phyloP scores from a whole-genome alignment of 1,140 invertebrate genomes.

The Delia radicum region DNA sequence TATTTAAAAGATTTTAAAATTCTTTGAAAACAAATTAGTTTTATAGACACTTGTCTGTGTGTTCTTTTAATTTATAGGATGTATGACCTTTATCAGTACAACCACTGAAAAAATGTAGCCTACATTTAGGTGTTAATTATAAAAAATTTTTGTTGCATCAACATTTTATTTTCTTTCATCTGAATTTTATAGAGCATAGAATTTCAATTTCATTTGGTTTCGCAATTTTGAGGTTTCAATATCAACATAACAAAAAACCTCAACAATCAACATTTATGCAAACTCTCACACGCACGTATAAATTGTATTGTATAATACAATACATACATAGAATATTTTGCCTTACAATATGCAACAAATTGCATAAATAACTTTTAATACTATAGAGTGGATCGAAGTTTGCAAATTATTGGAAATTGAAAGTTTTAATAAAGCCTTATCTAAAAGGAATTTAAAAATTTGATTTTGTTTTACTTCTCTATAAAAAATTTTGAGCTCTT shows the following conservation, averaged over 20 bases:
- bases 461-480: too few relatives aligned
- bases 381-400: neutral
- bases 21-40: too few relatives aligned
- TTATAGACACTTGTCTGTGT: too few relatives aligned
- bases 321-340: neutral
- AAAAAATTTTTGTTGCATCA: neutral
- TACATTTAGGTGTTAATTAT: neutral
- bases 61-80: too few relatives aligned
- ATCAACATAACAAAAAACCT: neutral
- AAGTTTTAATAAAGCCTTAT: too few relatives aligned
- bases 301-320: too few relatives aligned
- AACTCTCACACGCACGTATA: neutral
- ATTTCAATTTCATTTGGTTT: neutral
- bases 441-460: too few relatives aligned
- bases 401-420: too few relatives aligned
- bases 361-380: neutral
- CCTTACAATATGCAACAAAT: slow-evolving; percentile 3
- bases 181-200: neutral
- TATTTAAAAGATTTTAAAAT: too few relatives aligned
- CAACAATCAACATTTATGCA: neutral
- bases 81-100: too few relatives aligned
- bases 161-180: too few relatives aligned
- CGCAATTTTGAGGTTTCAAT: neutral
- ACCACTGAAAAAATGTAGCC: neutral
- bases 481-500: too few relatives aligned